These are phyloP conservation scores for Agrotis puta DNA, from an alignment of 2,888 invertebrate genomes.

Conservation along the genomic window DNA sequence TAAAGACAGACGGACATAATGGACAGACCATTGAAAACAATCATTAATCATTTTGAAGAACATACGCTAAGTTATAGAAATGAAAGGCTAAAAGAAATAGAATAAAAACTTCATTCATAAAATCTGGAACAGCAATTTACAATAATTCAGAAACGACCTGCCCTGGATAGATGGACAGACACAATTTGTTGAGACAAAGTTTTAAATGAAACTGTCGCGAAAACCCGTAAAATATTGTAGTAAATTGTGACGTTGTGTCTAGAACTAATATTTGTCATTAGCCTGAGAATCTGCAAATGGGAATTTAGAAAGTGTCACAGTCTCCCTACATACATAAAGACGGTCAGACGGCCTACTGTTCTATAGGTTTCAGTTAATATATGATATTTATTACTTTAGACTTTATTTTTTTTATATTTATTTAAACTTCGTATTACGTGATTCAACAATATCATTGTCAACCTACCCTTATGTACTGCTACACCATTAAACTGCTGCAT, in stretches of 20 bases:
- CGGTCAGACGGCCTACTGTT: too few species aligned
- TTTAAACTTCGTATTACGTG: too few species aligned
- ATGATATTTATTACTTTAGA: too few species aligned
- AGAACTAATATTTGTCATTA: background rate
- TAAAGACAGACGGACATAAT: background rate
- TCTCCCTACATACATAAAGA: background rate
- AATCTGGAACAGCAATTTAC: background rate
- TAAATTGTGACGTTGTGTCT: conserved; percentile 13
- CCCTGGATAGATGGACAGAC: background rate
- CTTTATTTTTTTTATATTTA: too few species aligned
- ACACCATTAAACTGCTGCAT: too few species aligned
- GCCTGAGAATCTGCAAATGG: background rate
- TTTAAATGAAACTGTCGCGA: conserved; percentile 17
- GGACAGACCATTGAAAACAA: conserved; percentile 2
- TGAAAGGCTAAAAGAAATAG: too few species aligned
- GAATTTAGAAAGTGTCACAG: background rate
- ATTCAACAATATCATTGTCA: too few species aligned
- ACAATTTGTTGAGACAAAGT: background rate
- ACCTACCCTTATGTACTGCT: too few species aligned
- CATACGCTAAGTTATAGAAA: background rate
- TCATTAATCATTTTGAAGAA: conserved; percentile 36
- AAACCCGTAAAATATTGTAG: conserved; percentile 15
- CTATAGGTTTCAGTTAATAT: too few species aligned
- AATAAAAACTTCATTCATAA: conserved; percentile 22
- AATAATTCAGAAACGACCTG: conserved; percentile 3